Base-by-base conservation (phyloP, 2,113 vertebrate species). In the Baryphthengus martii region DNA sequence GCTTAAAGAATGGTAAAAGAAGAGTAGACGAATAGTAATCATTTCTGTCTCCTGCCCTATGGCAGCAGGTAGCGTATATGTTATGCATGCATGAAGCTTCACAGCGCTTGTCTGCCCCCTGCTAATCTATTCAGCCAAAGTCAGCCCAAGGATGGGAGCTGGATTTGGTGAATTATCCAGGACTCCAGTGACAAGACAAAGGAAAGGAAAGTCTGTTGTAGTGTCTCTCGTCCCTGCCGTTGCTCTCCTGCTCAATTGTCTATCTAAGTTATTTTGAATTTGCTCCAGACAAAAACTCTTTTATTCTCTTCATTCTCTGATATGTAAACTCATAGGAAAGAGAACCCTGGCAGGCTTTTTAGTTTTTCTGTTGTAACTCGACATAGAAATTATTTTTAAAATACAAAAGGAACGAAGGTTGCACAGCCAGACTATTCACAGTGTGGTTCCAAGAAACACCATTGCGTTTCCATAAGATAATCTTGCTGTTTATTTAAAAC, bases 351-450 rank as follows among this genome's bases (percentile, higher is more conserved):
- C 90, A 94, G 62, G 59, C 52, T 81, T 93, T 81, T 88, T 87
- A 55, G 67, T 70, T 80, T 93, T 81, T 90, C 76, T 95, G 76
- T 85, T 90, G 58, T 73, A 94, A 79, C 89, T 93, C 65, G 65
- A 81, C 56, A n/a, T 33, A 87, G 61, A 93, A 94, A 92, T 90
- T 72, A 94, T 87, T 94, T 96, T 92, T 95, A 81, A 96, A 95
- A 91, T 78, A 52, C 2, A 20, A 94, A 93, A 81, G 56, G 40
- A 93, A 82, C 1, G 42, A 89, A 88, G 83, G 73, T 92, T 96
- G 70, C 52, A 16, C 83, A 92, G 90, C 90, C 86, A 92, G 88
- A 56, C 56, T 94, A 61, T 81, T 94, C 93, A 65, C 87, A 84
- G 52, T 26, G 53, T 81, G 76, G 28, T 93, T 94, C 90, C 92